Percentiles rank a stretch among this genome's conserved stretches.
Conservation (phyloP, 2,888 invertebrate genomes). For the Dolichopus griseipennis region DNA sequence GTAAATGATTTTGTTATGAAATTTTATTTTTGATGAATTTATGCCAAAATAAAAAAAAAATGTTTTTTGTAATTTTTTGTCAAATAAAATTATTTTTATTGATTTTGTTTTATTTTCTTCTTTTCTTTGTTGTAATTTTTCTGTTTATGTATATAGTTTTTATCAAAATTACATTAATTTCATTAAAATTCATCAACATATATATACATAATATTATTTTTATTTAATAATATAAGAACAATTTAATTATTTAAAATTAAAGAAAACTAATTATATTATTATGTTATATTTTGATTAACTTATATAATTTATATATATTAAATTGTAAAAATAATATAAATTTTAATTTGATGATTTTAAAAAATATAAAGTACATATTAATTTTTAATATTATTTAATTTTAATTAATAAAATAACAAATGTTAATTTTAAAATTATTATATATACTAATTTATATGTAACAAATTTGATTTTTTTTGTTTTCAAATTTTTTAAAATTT, state of each 20-base stretch:
- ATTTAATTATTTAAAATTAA: not conserved
- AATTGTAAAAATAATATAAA: not conserved
- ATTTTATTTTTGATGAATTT: not conserved
- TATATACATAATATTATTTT: not conserved
- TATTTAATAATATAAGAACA: not conserved
- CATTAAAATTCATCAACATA: conserved; percentile 4
- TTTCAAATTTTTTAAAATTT: too few relatives aligned
- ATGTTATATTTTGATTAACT: conserved; percentile 18
- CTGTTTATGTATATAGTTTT: not conserved
- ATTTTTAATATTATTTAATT: too few relatives aligned
- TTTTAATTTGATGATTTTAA: too few relatives aligned
- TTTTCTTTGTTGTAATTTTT: not conserved
- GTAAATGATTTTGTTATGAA: not conserved
- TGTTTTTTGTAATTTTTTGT: too few relatives aligned
- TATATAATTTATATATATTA: conserved; percentile 17
- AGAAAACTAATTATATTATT: not conserved
- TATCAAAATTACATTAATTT: conserved; percentile 1
- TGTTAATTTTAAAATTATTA: too few relatives aligned
- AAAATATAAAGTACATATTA: too few relatives aligned
- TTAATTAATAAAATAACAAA: too few relatives aligned
- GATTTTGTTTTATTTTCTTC: not conserved
- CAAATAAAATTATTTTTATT: too few relatives aligned
- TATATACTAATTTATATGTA: too few relatives aligned
- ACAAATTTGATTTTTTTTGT: too few relatives aligned
- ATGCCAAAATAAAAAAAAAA: not conserved